Base-by-base conservation (phyloP, 1,140 invertebrate species). In the Pseudomyrmex pallidus region DNA sequence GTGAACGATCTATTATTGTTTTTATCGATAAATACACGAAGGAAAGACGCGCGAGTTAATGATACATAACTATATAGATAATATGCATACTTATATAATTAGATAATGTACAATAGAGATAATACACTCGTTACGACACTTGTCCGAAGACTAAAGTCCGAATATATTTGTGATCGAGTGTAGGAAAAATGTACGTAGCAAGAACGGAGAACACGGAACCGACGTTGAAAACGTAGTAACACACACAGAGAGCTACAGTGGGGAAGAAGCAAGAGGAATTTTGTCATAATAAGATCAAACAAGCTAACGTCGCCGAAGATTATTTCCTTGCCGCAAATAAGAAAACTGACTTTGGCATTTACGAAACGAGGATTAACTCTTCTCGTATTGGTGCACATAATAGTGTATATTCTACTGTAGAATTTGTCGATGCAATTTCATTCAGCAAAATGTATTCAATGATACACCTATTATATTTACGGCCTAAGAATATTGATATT, bases 111-210 rank as follows among this genome's bases (percentile, higher is more conserved):
- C 0, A 35, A 35, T 35, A 35, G 5, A 5, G 35, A 35, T 35
- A 35, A 35, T 35, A 13, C 50, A 52, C 22, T 48, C 52, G n/a
- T 56, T 15, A 74, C 56, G 77, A 52, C 35, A 35, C 25, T 77
- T 68, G 50, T 64, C 72, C 56, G 77, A 67, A 35, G 35, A 91
- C 85, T 92, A 91, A 92, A 92, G 68, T 84, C 74, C 72, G 77
- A 85, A 52, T 85, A 72, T 90, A 74, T 91, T 88, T 92, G 87
- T 90, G 74, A 86, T 85, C 87, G 89, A 82, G 87, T 92, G 67
- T 91, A 92, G 92, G 92, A 54, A 92, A 92, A 91, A 91, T 87
- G 88, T 89, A 91, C 85, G 74, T 90, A 87, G 89, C 89, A 64
- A 91, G 90, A 86, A 86, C 86, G 54, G 91, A 89, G 80, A 78